phyloP scores from a whole-genome alignment of 2,113 vertebrate genomes.

The Nerophis lumbriciformis region DNA sequence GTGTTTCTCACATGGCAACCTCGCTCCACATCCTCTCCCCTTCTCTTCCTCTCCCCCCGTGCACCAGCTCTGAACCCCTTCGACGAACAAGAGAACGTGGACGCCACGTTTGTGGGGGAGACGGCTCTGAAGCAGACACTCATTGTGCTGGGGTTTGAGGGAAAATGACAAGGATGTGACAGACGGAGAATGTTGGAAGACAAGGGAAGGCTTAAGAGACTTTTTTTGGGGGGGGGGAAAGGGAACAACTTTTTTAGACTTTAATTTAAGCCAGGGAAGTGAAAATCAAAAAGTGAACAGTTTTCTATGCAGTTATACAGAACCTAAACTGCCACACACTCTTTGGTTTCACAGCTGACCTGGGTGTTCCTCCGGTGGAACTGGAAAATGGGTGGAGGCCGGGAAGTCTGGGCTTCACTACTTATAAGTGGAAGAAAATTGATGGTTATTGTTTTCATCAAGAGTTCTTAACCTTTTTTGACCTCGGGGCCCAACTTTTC shows the following conservation, averaged over 20 bases:
- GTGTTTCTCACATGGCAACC: constrained; percentile 5
- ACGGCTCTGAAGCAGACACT: constrained; percentile 85
- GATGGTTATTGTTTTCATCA: too few species aligned
- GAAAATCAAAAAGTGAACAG: neutral
- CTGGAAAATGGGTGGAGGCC: too few species aligned
- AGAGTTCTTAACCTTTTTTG: too few species aligned
- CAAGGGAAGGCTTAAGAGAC: neutral
- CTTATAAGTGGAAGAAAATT: too few species aligned
- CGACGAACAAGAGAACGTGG: constrained; percentile 80
- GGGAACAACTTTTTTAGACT: neutral
- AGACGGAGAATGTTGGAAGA: constrained; percentile 22
- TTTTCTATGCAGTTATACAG: neutral
- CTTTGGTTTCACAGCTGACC: too few species aligned
- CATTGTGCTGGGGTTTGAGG: constrained; percentile 69
- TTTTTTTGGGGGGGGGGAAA: neutral
- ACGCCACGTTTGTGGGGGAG: constrained; percentile 85
- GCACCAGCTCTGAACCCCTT: constrained; percentile 70
- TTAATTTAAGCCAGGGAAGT: neutral
- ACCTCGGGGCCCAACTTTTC: too few species aligned
- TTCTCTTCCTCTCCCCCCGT: neutral
- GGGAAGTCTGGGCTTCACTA: too few species aligned
- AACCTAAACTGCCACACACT: neutral
- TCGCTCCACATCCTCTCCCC: neutral
- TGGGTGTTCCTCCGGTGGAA: too few species aligned
- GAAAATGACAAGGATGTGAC: constrained; percentile 52